phyloP scores from a whole-genome alignment of 2,888 invertebrate genomes.

The Linnaemya tessellans region DNA sequence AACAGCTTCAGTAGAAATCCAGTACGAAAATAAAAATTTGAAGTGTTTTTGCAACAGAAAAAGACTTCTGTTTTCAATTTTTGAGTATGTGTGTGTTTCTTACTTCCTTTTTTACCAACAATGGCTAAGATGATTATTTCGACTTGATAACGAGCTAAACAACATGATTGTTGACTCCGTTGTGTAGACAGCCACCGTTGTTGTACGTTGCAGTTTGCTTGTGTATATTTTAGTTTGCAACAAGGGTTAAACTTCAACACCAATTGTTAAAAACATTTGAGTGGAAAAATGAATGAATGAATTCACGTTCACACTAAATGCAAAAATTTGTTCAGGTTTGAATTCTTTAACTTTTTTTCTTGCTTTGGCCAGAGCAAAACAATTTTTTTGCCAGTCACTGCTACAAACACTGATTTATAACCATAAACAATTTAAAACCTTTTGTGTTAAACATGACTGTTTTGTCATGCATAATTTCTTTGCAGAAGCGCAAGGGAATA shows the following conservation, averaged over 20 bases:
- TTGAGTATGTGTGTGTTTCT: background rate
- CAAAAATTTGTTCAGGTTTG: conserved; percentile 56
- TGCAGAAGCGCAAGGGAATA: conserved; percentile 20
- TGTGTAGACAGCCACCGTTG: conserved; percentile 28
- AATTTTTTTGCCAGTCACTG: conserved; percentile 62
- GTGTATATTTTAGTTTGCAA: conserved; percentile 38
- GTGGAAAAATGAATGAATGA: conserved; percentile 55
- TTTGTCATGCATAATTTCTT: conserved; percentile 68
- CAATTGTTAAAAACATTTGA: conserved; percentile 60
- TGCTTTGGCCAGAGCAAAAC: conserved; percentile 1
- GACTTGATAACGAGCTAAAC: conserved; percentile 83
- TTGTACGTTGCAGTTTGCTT: conserved; percentile 8
- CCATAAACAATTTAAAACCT: conserved; percentile 71
- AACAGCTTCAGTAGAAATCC: background rate
- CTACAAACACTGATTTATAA: conserved; percentile 67
- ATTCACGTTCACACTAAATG: conserved; percentile 44
- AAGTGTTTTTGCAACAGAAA: conserved; percentile 45
- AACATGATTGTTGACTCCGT: conserved; percentile 68
- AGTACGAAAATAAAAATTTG: background rate
- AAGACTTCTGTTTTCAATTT: conserved; percentile 58
- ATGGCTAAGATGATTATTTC: conserved; percentile 81
- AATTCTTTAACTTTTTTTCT: conserved; percentile 3
- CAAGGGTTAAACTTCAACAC: conserved; percentile 69
- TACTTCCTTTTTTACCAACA: conserved; percentile 54
- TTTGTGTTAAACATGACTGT: conserved; percentile 68